These are phyloP conservation scores for Psylliodes chrysocephalus DNA, from an alignment of 2,888 invertebrate genomes.

Conservation along the genomic window DNA sequence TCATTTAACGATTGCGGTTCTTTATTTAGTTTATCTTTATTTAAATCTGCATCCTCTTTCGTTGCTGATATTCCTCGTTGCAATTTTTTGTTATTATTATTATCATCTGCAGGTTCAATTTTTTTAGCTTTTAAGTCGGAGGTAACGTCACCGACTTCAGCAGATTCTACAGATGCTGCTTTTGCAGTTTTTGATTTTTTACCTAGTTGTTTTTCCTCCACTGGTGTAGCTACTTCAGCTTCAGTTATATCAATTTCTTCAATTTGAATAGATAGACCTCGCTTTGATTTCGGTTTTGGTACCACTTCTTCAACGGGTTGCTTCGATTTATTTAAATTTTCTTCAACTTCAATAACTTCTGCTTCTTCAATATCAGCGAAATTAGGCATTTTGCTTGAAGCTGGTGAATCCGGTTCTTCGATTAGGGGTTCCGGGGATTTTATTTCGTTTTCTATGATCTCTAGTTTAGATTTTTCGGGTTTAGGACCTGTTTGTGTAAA, in stretches of 20 bases:
- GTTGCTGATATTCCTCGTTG: conserved; percentile 53
- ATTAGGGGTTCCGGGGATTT: conserved; percentile 52
- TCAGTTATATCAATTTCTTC: conserved; percentile 56
- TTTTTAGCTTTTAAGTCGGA: not conserved
- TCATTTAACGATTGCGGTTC: conserved; percentile 26
- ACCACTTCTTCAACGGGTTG: conserved; percentile 36
- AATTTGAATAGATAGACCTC: conserved; percentile 53
- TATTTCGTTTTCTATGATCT: conserved; percentile 44
- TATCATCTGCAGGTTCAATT: conserved; percentile 11
- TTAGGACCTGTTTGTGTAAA: conserved; percentile 47
- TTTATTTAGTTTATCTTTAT: conserved; percentile 32
- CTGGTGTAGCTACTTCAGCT: conserved; percentile 35
- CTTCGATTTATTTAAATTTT: conserved; percentile 38
- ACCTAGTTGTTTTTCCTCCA: conserved; percentile 28
- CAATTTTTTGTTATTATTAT: conserved; percentile 24
- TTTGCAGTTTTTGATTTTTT: conserved; percentile 14
- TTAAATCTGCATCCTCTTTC: conserved; percentile 45
- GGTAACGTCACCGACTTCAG: conserved; percentile 2
- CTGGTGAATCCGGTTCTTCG: conserved; percentile 54
- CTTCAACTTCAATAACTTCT: conserved; percentile 44
- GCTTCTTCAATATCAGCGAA: conserved; percentile 50
- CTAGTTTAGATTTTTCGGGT: conserved; percentile 52
- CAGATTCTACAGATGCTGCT: conserved; percentile 5
- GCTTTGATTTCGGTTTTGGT: conserved; percentile 46
- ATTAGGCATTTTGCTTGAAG: conserved; percentile 34